Conservation (phyloP, 2,797 vertebrate species). For the Spheniscus humboldti region DNA sequence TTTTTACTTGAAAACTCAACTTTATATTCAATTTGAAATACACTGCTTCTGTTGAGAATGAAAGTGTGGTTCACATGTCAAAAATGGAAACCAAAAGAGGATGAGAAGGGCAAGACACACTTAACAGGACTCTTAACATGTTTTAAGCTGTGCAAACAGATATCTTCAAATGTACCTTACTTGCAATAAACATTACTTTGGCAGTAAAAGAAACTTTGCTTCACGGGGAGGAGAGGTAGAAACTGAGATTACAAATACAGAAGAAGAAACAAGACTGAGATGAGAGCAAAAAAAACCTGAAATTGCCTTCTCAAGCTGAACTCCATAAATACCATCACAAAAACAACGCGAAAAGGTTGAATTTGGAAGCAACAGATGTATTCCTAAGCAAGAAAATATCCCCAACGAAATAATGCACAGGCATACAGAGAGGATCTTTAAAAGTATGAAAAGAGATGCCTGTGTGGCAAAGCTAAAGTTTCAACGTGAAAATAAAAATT, state of each 20-base stretch:
- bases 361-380: conserved; percentile 55
- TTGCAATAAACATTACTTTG: conserved; percentile 47
- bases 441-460: background rate
- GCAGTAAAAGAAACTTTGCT: conserved; percentile 24
- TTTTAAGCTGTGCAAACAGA: conserved; percentile 38
- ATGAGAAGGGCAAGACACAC: background rate
- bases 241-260: conserved; percentile 17
- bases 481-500: background rate
- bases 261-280: background rate
- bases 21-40: background rate
- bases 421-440: background rate
- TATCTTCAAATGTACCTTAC: conserved; percentile 14
- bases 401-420: background rate
- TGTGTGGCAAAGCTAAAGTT: background rate
- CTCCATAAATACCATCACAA: conserved; percentile 14
- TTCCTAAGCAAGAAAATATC: conserved; percentile 3
- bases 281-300: background rate
- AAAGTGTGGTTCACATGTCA: background rate
- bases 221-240: background rate
- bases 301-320: background rate
- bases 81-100: conserved; percentile 25
- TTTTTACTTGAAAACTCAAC: background rate
- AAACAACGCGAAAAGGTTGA: conserved; percentile 14
- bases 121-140: background rate
- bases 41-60: background rate